Evolutionary conservation across 2,797 vertebrate genomes (phyloP), one percentile per base, ranked within the genome.

Genomic region (Columba guinea): DNA sequence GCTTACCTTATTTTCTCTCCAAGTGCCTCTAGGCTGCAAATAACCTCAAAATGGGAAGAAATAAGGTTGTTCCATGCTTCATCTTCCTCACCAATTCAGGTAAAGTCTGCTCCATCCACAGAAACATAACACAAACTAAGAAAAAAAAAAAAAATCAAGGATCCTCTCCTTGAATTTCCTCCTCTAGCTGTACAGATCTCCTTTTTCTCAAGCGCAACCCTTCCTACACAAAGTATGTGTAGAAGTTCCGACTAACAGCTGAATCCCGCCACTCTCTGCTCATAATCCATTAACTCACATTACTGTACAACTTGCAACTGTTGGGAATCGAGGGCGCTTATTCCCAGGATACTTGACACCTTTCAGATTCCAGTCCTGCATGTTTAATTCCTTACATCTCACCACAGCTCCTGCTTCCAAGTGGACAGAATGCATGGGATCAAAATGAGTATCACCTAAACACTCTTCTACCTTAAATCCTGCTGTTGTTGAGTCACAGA

Each of bases 241-340:
- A 78, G 78, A 75, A 74, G 48, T n/a, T 85, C 53, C 64, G 52
- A 52, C 51, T n/a, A 90, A 80, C 90, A 94, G 93, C 91, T 95
- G 93, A 94, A 80, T 68, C 24, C 49, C 28, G 19, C 67, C 70
- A 58, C 83, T 60, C 83, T 52, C 64, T 84, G 56, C 46, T 73
- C 84, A 63, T 52, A 95, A 89, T 70, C 84, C 80, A 60, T 60
- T 79, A 94, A 94, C 88, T 94, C 90, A 92, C 60, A 83, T 94
- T 91, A 91, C 93, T 16, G 56, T 76, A 15, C 74, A 71, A 69
- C 70, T 95, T 76, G 60, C 37, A 84, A 21, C 84, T 67, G 79
- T 80, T 52, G 55, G 65, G 71, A 89, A 94, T 10, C 41, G 62
- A 89, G 78, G 22, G 44, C 23, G 7, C 37, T 83, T 18, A 20